Evolutionary conservation across 2,797 vertebrate species (phyloP).

Genomic region (Echiichthys vipera): DNA sequence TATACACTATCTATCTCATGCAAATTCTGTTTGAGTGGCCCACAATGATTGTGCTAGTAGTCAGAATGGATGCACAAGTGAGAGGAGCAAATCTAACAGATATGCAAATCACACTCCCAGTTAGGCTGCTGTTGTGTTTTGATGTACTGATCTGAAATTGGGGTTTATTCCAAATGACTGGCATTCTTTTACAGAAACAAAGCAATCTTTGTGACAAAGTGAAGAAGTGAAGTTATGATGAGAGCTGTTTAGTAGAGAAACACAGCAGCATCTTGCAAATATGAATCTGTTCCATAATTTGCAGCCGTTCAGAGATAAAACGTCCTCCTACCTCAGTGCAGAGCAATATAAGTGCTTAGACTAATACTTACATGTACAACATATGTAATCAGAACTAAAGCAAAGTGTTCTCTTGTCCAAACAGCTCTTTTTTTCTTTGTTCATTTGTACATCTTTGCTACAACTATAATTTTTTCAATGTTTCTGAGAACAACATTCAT

Average conservation of each 20-base stretch:
- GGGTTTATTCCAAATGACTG: constrained; percentile 24
- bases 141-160: constrained; percentile 36
- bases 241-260: constrained; percentile 20
- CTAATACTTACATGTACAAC: neutral
- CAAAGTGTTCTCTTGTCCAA: constrained; percentile 34
- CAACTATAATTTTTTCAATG: constrained; percentile 16
- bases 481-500: constrained; percentile 53
- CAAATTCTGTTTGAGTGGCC: constrained; percentile 58
- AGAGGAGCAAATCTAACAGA: constrained; percentile 45
- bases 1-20: constrained; percentile 32
- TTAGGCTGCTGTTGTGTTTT: constrained; percentile 37
- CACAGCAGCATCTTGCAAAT: constrained; percentile 10
- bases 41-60: constrained; percentile 41
- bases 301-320: constrained; percentile 15
- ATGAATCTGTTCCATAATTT: constrained; percentile 11
- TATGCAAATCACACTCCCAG: constrained; percentile 54
- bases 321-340: neutral
- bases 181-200: neutral
- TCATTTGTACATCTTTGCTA: constrained; percentile 17
- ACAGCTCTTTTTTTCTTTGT: constrained; percentile 31
- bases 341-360: neutral
- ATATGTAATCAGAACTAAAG: constrained; percentile 12
- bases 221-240: constrained; percentile 7
- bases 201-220: constrained; percentile 6
- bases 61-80: constrained; percentile 34